Conservation (phyloP, 2,888 invertebrate genomes). For the Camptogramma bilineatum region DNA sequence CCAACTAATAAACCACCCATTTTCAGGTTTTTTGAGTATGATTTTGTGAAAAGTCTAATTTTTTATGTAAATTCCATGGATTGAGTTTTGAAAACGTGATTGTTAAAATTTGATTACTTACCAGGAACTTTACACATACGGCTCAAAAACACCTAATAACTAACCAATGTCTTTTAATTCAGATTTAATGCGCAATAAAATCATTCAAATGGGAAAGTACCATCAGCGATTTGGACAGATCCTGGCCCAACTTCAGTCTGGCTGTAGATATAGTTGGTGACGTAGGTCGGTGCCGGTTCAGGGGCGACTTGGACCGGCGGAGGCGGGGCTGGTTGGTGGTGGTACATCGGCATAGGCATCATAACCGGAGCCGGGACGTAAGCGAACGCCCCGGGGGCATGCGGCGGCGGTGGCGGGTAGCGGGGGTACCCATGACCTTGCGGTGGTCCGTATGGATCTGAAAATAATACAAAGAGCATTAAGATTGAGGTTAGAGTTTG, state of each 20-base stretch:
- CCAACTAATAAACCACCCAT: too few species aligned
- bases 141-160: too few species aligned
- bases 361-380: slow-evolving; percentile 72
- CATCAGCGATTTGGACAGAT: slow-evolving; percentile 53
- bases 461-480: slow-evolving; percentile 19
- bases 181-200: not conserved
- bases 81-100: too few species aligned
- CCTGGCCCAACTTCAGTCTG: slow-evolving; percentile 52
- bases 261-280: slow-evolving; percentile 71
- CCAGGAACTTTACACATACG: too few species aligned
- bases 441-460: slow-evolving; percentile 59
- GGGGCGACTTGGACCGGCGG: slow-evolving; percentile 41
- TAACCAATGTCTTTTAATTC: too few species aligned
- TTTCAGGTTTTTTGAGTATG: too few species aligned
- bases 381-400: slow-evolving; percentile 52
- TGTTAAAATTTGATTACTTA: too few species aligned
- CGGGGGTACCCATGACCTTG: slow-evolving; percentile 43
- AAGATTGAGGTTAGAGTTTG: not conserved
- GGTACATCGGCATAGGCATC: slow-evolving; percentile 67
- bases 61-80: too few species aligned
- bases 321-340: slow-evolving; percentile 35
- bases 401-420: slow-evolving; percentile 45
- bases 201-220: slow-evolving; percentile 6
- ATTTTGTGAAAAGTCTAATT: too few species aligned
- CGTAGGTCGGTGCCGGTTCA: slow-evolving; percentile 54